Conservation (phyloP, 2,888 invertebrate species). For the Hypsopygia costalis region DNA sequence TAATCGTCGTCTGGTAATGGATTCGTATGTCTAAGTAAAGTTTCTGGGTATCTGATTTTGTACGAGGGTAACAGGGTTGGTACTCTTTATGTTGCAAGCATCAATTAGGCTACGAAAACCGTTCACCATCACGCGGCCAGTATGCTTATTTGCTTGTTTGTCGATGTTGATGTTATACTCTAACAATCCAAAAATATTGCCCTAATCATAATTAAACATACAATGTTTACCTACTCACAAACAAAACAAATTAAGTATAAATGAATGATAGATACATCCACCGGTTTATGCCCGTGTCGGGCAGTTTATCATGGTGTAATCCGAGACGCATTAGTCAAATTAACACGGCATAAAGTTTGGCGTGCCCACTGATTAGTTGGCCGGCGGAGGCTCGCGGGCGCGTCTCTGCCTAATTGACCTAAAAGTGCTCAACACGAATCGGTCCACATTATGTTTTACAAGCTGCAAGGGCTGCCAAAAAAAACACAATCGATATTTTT, state of each 20-base stretch:
- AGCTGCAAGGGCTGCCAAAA: slow-evolving; percentile 54
- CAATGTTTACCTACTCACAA: too few relatives aligned
- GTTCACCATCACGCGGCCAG: too few relatives aligned
- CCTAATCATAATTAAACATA: too few relatives aligned
- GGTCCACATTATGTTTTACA: slow-evolving; percentile 66
- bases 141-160: too few relatives aligned
- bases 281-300: slow-evolving; percentile 39
- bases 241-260: slow-evolving; percentile 15
- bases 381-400: slow-evolving; percentile 50
- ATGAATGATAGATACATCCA: slow-evolving; percentile 44
- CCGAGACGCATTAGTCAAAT: slow-evolving; percentile 78
- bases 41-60: too few relatives aligned
- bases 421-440: slow-evolving; percentile 79
- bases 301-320: slow-evolving; percentile 62
- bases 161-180: too few relatives aligned
- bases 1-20: too few relatives aligned
- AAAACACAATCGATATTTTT: slow-evolving; percentile 9
- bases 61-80: too few relatives aligned
- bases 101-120: too few relatives aligned
- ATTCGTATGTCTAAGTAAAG: too few relatives aligned
- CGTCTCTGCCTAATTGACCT: slow-evolving; percentile 79
- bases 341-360: slow-evolving; percentile 78
- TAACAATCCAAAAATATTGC: too few relatives aligned
- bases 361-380: slow-evolving; percentile 71
- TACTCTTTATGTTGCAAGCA: too few relatives aligned